phyloP scores from a whole-genome alignment of 1,140 invertebrate genomes.

The Drosophila micromelanica region DNA sequence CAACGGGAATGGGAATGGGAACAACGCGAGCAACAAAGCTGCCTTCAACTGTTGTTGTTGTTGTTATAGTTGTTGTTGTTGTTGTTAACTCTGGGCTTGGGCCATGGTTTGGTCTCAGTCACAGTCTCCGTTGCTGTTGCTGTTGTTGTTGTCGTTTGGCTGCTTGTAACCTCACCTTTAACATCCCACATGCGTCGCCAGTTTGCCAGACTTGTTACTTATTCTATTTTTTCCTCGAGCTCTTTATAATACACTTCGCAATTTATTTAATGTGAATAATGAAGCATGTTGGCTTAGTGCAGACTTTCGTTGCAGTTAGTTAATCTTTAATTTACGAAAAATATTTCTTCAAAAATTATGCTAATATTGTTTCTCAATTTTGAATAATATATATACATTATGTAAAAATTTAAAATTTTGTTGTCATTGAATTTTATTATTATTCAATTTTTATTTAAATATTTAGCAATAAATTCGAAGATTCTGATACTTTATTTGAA shows the following conservation, averaged over 20 bases:
- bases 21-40: constrained; percentile 70
- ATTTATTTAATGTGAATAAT: constrained; percentile 22
- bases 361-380: too few relatives aligned
- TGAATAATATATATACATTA: too few relatives aligned
- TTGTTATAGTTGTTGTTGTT: constrained; percentile 7
- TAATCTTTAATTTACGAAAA: too few relatives aligned
- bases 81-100: constrained; percentile 53
- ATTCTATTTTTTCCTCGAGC: constrained; percentile 40
- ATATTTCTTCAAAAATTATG: too few relatives aligned
- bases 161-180: constrained; percentile 82
- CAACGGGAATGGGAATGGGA: constrained; percentile 62
- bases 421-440: too few relatives aligned
- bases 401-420: too few relatives aligned
- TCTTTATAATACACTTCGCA: constrained; percentile 32
- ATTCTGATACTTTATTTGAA: too few relatives aligned
- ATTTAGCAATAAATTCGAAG: too few relatives aligned
- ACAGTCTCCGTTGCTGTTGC: constrained; percentile 30
- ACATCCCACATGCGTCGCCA: constrained; percentile 80
- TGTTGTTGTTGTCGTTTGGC: constrained; percentile 35
- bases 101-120: constrained; percentile 31
- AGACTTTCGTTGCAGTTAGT: background rate
- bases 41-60: constrained; percentile 20
- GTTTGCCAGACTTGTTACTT: constrained; percentile 54
- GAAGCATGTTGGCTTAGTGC: constrained; percentile 4
- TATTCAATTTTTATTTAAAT: too few relatives aligned